Evolutionary conservation across 2,113 vertebrate species (phyloP).

Genomic region (Peromyscus polionotus): DNA sequence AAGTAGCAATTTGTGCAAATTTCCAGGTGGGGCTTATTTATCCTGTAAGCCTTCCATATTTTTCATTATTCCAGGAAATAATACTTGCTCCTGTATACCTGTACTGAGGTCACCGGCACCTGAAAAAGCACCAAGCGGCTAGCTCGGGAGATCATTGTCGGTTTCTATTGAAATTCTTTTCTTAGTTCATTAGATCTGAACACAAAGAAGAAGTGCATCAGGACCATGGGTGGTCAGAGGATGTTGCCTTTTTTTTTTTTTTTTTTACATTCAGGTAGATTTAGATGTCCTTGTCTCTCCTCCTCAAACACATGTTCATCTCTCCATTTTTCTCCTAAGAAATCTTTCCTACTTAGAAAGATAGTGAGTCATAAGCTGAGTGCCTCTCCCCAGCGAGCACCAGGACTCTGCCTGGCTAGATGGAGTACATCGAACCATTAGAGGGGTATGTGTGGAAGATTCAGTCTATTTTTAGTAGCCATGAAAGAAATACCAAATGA

Average conservation of each 20-base stretch:
- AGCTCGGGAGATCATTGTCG: background rate
- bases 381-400: background rate
- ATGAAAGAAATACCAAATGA: background rate
- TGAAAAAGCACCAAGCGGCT: background rate
- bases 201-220: background rate
- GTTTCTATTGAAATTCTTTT: slow-evolving; percentile 50
- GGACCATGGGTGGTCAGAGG: background rate
- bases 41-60: background rate
- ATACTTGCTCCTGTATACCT: background rate
- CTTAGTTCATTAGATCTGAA: slow-evolving; percentile 32
- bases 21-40: background rate
- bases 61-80: background rate
- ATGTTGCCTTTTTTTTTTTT: background rate
- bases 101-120: background rate
- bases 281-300: background rate
- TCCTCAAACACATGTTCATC: slow-evolving; percentile 29
- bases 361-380: background rate
- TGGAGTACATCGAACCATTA: rapidly evolving
- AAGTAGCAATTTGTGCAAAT: slow-evolving; percentile 32
- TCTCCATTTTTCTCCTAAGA: slow-evolving; percentile 59
- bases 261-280: slow-evolving; percentile 12
- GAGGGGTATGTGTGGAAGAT: background rate
- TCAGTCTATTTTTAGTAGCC: background rate
- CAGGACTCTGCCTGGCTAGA: background rate
- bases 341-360: slow-evolving; percentile 39